Evolutionary conservation across 2,113 vertebrate species (phyloP).

Genomic region (Agelaius tricolor): DNA sequence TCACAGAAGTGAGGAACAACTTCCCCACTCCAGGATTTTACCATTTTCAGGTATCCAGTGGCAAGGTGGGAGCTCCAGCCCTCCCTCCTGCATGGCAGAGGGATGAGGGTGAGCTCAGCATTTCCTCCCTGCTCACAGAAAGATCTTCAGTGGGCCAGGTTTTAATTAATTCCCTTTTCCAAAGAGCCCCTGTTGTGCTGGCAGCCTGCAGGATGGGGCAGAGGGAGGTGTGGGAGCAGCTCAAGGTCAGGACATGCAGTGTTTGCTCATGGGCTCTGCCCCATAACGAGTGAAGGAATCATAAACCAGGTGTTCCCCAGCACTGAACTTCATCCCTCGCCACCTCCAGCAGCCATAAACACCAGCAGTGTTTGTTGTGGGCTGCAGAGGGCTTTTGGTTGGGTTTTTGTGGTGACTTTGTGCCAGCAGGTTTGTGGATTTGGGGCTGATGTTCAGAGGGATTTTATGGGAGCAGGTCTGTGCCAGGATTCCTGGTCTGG

Average conservation of each 20-base stretch:
- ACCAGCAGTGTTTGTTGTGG: neutral
- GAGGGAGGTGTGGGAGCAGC: neutral
- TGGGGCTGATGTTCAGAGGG: neutral
- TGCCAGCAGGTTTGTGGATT: neutral
- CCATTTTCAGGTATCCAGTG: neutral
- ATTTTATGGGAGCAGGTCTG: neutral
- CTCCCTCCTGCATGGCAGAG: neutral
- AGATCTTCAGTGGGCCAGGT: neutral
- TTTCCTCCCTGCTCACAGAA: neutral
- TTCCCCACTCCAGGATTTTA: fast-evolving
- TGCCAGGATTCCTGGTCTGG: neutral
- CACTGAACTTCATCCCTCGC: neutral
- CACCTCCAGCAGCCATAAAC: neutral
- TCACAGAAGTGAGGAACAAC: neutral
- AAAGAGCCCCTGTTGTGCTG: neutral
- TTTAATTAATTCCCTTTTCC: neutral
- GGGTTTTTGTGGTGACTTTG: neutral
- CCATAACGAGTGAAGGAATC: neutral
- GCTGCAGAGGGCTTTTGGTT: neutral
- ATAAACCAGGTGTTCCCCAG: constrained; percentile 18
- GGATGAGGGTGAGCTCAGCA: neutral
- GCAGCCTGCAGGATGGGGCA: neutral
- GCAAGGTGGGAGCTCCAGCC: neutral
- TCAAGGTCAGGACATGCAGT: neutral
- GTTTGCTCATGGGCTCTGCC: neutral